These are phyloP conservation scores for Apis laboriosa DNA, from an alignment of 1,140 invertebrate species.

Conservation along the genomic window DNA sequence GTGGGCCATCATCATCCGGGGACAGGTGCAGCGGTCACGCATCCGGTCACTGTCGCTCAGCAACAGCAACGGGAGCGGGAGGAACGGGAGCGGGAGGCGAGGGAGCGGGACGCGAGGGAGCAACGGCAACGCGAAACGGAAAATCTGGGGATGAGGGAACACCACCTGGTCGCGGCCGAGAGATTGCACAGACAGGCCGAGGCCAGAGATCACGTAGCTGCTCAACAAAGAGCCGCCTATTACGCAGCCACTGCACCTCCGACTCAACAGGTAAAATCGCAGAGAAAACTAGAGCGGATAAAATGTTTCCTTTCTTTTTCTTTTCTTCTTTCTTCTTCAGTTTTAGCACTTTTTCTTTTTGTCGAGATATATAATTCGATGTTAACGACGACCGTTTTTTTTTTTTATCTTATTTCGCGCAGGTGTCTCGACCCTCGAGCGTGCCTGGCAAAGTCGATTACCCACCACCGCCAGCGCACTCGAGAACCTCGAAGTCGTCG, in stretches of 20 bases:
- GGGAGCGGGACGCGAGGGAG: constrained; percentile 77
- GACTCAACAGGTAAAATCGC: constrained; percentile 73
- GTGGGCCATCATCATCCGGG: constrained; percentile 70
- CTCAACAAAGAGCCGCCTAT: constrained; percentile 73
- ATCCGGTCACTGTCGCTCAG: constrained; percentile 70
- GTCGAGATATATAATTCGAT: too few species aligned
- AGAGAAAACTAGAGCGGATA: too few species aligned
- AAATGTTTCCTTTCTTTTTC: background rate
- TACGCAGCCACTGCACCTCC: constrained; percentile 73
- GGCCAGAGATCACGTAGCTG: constrained; percentile 71
- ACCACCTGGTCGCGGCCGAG: constrained; percentile 71
- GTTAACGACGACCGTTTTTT: too few species aligned
- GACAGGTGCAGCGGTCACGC: constrained; percentile 67
- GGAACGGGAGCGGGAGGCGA: constrained; percentile 70
- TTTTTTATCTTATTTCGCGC: background rate
- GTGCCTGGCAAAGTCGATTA: constrained; percentile 83
- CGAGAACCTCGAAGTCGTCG: constrained; percentile 79
- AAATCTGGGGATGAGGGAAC: constrained; percentile 69
- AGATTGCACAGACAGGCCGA: constrained; percentile 73
- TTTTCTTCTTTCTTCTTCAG: too few species aligned
- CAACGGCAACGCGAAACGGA: constrained; percentile 70
- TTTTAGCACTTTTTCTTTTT: background rate
- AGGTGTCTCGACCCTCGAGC: constrained; percentile 79
- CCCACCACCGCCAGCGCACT: constrained; percentile 83
- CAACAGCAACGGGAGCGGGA: constrained; percentile 69